A percentile compares a stretch with the other conserved stretches of the same genome.
These are phyloP conservation scores for Plecturocebus donacophilus DNA, from an alignment of 2,113 vertebrate genomes.

Conservation along the genomic window DNA sequence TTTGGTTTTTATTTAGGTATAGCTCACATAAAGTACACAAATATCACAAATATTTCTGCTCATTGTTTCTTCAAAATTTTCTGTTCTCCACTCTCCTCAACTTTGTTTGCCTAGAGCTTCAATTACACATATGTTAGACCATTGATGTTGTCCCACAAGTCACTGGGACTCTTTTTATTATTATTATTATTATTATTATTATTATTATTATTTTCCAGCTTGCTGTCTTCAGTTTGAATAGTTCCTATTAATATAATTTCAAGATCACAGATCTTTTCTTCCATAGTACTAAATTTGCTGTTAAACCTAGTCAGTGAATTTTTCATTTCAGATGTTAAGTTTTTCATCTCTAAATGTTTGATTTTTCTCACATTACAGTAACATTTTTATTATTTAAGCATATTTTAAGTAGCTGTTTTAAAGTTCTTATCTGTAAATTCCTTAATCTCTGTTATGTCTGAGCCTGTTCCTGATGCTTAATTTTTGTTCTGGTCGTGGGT, in stretches of 20 bases:
- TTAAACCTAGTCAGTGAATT: not conserved
- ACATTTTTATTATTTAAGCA: not conserved
- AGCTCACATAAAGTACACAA: not conserved
- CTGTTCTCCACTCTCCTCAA: not conserved
- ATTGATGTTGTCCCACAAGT: not conserved
- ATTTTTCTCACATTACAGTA: not conserved
- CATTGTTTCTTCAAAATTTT: not conserved
- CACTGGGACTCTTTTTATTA: not conserved
- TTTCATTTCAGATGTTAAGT: not conserved
- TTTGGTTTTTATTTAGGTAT: not conserved
- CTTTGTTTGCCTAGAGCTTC: not conserved
- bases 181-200: too few relatives aligned
- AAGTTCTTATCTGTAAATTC: not conserved
- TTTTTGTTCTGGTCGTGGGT: not conserved
- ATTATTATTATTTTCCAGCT: not conserved
- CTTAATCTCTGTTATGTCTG: not conserved
- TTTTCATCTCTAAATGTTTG: not conserved
- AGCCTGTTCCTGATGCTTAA: not conserved
- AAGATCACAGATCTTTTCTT: not conserved
- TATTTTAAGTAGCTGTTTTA: not conserved
- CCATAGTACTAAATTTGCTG: not conserved
- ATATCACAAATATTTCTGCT: not conserved
- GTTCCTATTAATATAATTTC: not conserved
- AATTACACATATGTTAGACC: not conserved
- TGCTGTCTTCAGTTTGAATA: not conserved